These are phyloP conservation scores for Perca schrenkii DNA, from an alignment of 2,113 vertebrate genomes.

Conservation along the genomic window DNA sequence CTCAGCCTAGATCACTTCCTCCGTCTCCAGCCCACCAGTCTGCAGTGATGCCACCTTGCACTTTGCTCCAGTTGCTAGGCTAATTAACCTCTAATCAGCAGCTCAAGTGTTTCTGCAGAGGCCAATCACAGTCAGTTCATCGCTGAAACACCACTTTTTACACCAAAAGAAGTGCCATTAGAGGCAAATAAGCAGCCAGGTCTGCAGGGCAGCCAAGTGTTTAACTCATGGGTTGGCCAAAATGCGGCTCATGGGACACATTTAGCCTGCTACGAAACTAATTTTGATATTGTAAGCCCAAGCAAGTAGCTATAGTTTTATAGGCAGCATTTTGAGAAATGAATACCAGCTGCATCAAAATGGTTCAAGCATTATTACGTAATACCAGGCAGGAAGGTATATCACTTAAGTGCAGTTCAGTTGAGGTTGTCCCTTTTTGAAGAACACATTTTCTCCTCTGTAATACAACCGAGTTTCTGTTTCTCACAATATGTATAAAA, in stretches of 20 bases:
- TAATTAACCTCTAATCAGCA: conserved; percentile 41
- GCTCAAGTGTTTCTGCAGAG: conserved; percentile 26
- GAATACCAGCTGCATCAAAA: not conserved
- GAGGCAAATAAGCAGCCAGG: conserved; percentile 4
- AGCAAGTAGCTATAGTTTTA: not conserved
- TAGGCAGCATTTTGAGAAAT: not conserved
- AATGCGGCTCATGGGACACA: conserved; percentile 30
- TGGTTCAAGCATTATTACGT: not conserved
- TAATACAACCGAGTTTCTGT: not conserved
- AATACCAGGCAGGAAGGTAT: not conserved
- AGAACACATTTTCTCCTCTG: not conserved
- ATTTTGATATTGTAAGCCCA: not conserved
- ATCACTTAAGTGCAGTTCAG: not conserved
- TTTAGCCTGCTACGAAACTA: not conserved
- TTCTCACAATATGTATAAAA: not conserved
- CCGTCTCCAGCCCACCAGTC: not conserved
- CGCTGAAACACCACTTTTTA: conserved; percentile 9
- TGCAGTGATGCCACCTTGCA: not conserved
- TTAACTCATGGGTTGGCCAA: conserved; percentile 11
- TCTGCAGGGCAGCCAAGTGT: conserved; percentile 18
- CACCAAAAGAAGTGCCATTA: not conserved
- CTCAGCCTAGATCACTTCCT: not conserved
- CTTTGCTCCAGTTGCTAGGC: not conserved
- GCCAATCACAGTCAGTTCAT: conserved; percentile 10
- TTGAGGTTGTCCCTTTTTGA: not conserved